A percentile compares a stretch with the other conserved stretches of the same genome.
These are phyloP conservation scores for Caenorhabditis inopinata DNA, from an alignment of 1,140 invertebrate genomes.

Conservation along the genomic window DNA sequence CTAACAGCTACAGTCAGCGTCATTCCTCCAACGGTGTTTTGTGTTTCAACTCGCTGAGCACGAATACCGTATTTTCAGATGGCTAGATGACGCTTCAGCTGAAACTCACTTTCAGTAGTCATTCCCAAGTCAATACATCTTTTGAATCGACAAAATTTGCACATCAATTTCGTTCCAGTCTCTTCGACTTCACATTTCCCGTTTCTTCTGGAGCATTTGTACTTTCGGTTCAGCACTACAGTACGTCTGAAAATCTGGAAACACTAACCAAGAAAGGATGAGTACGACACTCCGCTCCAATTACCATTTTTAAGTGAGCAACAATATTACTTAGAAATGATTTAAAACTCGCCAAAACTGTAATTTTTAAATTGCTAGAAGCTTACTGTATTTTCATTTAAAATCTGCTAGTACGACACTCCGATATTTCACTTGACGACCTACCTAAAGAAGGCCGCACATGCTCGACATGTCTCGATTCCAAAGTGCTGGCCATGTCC, in stretches of 20 bases:
- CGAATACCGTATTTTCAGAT: too few relatives aligned
- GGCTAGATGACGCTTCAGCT: too few relatives aligned
- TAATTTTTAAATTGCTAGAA: too few relatives aligned
- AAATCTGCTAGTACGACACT: not conserved
- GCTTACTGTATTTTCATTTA: too few relatives aligned
- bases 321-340: too few relatives aligned
- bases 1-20: too few relatives aligned
- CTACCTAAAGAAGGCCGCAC: not conserved
- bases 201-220: not conserved
- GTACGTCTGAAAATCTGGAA: not conserved
- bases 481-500: not conserved
- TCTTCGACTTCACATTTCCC: not conserved
- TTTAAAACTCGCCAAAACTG: too few relatives aligned
- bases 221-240: not conserved
- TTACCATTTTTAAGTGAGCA: too few relatives aligned
- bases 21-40: too few relatives aligned
- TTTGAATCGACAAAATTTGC: conserved; percentile 21
- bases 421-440: not conserved
- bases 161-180: not conserved
- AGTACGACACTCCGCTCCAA: too few relatives aligned
- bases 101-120: conserved; percentile 10
- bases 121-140: not conserved
- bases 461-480: not conserved
- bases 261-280: too few relatives aligned
- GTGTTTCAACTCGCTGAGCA: too few relatives aligned